These are phyloP conservation scores for Bergia puertoricense DNA, from an alignment of 92 coral and sea anemone genomes.

Conservation along the genomic window DNA sequence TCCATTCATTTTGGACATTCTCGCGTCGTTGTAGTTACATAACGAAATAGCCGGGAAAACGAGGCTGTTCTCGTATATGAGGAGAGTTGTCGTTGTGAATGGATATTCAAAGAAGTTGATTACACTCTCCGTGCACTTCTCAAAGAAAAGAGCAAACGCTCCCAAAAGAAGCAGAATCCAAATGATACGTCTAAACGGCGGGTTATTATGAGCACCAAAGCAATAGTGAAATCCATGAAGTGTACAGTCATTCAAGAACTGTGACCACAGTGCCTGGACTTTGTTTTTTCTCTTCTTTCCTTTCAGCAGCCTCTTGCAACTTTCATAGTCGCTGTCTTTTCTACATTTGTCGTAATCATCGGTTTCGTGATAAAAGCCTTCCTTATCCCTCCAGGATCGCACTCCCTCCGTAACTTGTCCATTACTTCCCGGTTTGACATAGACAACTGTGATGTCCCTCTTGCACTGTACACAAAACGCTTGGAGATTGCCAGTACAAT, in stretches of 20 bases:
- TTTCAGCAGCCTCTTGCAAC: slow-evolving; percentile 75
- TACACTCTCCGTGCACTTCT: slow-evolving; percentile 82
- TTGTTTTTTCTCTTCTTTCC: slow-evolving; percentile 73
- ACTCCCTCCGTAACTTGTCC: slow-evolving; percentile 68
- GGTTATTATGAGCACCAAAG: slow-evolving; percentile 68
- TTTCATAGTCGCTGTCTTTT: slow-evolving; percentile 78
- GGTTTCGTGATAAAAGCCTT: slow-evolving; percentile 57
- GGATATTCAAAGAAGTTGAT: slow-evolving; percentile 75
- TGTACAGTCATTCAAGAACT: slow-evolving; percentile 73
- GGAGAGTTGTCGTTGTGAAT: slow-evolving; percentile 83
- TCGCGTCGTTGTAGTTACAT: slow-evolving; percentile 85
- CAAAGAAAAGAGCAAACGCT: slow-evolving; percentile 81
- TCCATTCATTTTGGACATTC: slow-evolving; percentile 84
- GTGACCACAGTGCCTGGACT: slow-evolving; percentile 70
- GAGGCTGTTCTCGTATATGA: slow-evolving; percentile 71
- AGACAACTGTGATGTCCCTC: slow-evolving; percentile 85
- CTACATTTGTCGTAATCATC: slow-evolving; percentile 84
- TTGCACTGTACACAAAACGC: slow-evolving; percentile 92
- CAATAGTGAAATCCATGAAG: slow-evolving; percentile 88
- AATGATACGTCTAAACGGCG: slow-evolving; percentile 70
- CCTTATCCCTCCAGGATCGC: slow-evolving; percentile 58
- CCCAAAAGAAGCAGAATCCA: slow-evolving; percentile 79
- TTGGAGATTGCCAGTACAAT: slow-evolving; percentile 62
- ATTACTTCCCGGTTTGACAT: slow-evolving; percentile 79
- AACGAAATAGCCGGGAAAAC: slow-evolving; percentile 80